Evolutionary conservation across 2,888 invertebrate species (phyloP).

Genomic region (Furcula furcula): DNA sequence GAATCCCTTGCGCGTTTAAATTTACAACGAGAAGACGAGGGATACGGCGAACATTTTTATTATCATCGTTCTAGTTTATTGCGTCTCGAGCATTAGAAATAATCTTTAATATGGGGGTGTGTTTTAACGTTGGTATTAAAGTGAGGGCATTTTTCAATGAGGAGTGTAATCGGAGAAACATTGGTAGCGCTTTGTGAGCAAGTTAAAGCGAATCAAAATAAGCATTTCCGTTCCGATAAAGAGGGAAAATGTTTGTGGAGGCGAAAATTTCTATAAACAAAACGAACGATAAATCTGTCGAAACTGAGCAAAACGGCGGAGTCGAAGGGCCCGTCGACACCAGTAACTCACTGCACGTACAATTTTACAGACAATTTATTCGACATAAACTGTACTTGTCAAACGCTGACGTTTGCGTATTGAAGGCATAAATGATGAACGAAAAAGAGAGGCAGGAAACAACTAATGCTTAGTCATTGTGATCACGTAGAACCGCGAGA

Average conservation of each 20-base stretch:
- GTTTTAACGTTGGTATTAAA: slow-evolving; percentile 47
- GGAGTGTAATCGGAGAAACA: slow-evolving; percentile 17
- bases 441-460: slow-evolving; percentile 65
- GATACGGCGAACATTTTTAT: slow-evolving; percentile 75
- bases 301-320: slow-evolving; percentile 48
- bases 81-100: slow-evolving; percentile 72
- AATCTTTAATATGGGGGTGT: slow-evolving; percentile 61
- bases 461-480: slow-evolving; percentile 61
- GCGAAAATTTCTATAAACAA: slow-evolving; percentile 59
- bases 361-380: slow-evolving; percentile 75
- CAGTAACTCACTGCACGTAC: slow-evolving; percentile 71
- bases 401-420: slow-evolving; percentile 75
- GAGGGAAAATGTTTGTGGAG: slow-evolving; percentile 39
- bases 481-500: slow-evolving; percentile 70
- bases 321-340: slow-evolving; percentile 62
- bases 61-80: slow-evolving; percentile 75
- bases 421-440: slow-evolving; percentile 75
- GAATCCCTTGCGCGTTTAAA: slow-evolving; percentile 60
- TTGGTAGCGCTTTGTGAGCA: slow-evolving; percentile 32
- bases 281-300: slow-evolving; percentile 64
- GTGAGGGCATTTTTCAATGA: slow-evolving; percentile 38
- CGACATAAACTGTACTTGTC: slow-evolving; percentile 77
- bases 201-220: slow-evolving; percentile 23
- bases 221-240: slow-evolving; percentile 30
- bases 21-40: slow-evolving; percentile 66